These are phyloP conservation scores for Adelosebastes latens DNA, from an alignment of 2,797 vertebrate species.

Conservation along the genomic window DNA sequence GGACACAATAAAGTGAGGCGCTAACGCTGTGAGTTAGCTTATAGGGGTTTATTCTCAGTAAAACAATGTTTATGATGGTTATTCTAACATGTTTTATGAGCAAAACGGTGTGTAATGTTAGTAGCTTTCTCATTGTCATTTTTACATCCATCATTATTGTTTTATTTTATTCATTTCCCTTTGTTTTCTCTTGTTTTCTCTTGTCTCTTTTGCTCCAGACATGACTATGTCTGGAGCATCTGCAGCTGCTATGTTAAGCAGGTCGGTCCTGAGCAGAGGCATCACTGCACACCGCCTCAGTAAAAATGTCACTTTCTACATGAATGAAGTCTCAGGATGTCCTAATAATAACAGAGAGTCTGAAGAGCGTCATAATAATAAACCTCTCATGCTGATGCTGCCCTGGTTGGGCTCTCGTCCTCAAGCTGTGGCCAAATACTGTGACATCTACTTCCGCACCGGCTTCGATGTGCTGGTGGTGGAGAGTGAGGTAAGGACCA, in stretches of 20 bases:
- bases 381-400: conserved; percentile 78
- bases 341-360: background rate
- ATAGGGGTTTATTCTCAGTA: no score
- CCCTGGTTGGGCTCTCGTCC: conserved; percentile 81
- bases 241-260: conserved; percentile 60
- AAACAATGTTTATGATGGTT: no score
- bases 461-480: conserved; percentile 80
- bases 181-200: background rate
- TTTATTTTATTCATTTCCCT: no score
- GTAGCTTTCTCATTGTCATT: no score
- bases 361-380: background rate
- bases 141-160: no score
- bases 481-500: conserved; percentile 70
- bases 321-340: conserved; percentile 49
- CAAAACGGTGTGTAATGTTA: no score
- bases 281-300: conserved; percentile 68
- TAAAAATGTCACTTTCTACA: conserved; percentile 76
- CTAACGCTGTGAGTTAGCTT: no score
- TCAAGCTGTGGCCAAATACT: conserved; percentile 74
- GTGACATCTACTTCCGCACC: conserved; percentile 76
- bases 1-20: no score
- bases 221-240: background rate
- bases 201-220: background rate
- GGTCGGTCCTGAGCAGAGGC: conserved; percentile 46
- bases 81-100: no score